Percentiles rank a stretch among this genome's conserved stretches.
Evolutionary conservation across 2,113 vertebrate species (phyloP).

Genomic region (Dromaius novaehollandiae): DNA sequence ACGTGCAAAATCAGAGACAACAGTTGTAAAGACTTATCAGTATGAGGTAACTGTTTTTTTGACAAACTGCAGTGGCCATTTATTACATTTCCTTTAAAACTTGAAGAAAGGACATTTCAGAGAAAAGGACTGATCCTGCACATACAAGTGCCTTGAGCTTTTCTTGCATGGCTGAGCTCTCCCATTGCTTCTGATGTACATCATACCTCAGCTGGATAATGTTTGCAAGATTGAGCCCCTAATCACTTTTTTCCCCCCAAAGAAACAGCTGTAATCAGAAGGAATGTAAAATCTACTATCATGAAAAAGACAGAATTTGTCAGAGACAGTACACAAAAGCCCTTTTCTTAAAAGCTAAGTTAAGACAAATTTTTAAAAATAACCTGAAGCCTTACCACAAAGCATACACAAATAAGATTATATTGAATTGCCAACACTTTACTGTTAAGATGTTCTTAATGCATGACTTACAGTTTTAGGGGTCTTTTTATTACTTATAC

Average conservation of each 20-base stretch:
- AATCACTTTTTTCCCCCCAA: background rate
- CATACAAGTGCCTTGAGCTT: background rate
- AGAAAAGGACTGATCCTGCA: background rate
- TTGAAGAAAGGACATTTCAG: background rate
- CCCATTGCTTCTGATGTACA: background rate
- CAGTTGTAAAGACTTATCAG: background rate
- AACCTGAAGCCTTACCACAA: background rate
- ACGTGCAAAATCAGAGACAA: background rate
- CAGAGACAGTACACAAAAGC: background rate
- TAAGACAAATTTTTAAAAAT: background rate
- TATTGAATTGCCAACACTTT: background rate
- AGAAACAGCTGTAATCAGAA: background rate
- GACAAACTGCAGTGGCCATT: background rate
- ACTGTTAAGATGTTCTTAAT: background rate
- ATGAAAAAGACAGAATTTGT: background rate
- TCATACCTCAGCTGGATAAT: background rate
- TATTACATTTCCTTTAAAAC: background rate
- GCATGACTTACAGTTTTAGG: background rate
- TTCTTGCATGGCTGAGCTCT: background rate
- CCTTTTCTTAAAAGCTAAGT: background rate
- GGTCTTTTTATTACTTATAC: background rate
- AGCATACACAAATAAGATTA: background rate
- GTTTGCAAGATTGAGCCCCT: background rate
- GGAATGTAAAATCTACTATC: background rate
- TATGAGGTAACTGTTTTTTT: background rate